A percentile compares a stretch with the other conserved stretches of the same genome.
Conservation (phyloP, 2,113 vertebrate species). For the Hippocampus barbouri region DNA sequence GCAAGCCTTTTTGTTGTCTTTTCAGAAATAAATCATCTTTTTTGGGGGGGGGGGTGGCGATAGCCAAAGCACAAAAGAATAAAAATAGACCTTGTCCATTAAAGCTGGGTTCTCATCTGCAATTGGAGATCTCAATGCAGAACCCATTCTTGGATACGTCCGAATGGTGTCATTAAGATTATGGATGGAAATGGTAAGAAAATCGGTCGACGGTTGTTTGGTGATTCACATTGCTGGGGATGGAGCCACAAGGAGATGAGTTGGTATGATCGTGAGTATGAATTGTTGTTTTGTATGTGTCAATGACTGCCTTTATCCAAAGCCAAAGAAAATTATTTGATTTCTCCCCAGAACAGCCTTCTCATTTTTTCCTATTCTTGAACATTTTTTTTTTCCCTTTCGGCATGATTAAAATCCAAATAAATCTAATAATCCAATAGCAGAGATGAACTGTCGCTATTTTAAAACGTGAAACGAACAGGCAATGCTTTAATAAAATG, state of each 20-base stretch:
- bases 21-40: constrained; percentile 1
- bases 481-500: neutral
- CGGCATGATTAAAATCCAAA: neutral
- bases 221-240: too few relatives aligned
- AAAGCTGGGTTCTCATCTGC: neutral
- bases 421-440: neutral
- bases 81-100: neutral
- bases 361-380: neutral
- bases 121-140: neutral
- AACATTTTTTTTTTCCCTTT: neutral
- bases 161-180: neutral
- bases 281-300: neutral
- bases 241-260: neutral
- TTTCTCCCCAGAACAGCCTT: neutral
- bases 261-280: neutral
- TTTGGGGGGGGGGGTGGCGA: neutral
- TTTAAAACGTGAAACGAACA: neutral
- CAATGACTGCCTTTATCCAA: neutral
- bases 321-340: neutral
- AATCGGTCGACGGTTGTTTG: too few relatives aligned
- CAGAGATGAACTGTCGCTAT: neutral
- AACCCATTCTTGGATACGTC: neutral
- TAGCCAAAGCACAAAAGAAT: neutral
- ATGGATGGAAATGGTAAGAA: neutral
- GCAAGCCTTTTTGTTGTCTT: constrained; percentile 1